Evolutionary conservation across 2,797 vertebrate species (phyloP), one percentile per base, ranked within the genome.

Genomic region (Manis crassicaudata): DNA sequence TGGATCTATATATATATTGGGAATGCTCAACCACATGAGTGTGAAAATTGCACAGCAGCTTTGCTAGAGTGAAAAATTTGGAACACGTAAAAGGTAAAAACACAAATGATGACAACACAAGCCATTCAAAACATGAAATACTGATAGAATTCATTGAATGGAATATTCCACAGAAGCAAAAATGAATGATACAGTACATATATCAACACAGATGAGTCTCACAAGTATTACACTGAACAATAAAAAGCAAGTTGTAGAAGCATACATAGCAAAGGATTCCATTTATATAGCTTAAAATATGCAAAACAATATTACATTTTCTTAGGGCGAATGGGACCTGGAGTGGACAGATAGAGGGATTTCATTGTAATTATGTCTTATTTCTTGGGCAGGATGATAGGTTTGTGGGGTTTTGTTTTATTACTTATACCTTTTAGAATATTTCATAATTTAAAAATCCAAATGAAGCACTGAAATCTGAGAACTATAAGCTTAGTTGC

Each of bases 221-320:
- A 80, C 46, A 40, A 52, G 35, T 20, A 81, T 92, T 82, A 13
- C 5, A 62, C 0, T 65, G 27, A 87, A 87, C 93, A 35, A 89
- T 43, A 92, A 88, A 87, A 95, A 56, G 46, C n/a, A 95, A 81
- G 11, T 81, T 65, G 29, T 62, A 85, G 35, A 90, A 90, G 27
- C 43, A 21, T 17, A n/a, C 4, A 14, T 65, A 72, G 18, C 14
- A 25, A 27, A 2, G 52, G 29, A 94, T 27, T 92, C 60, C n/a
- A 80, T 84, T 88, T 84, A 43, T 73, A 18, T 12, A 65, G 46
- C 40, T 80, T 90, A 63, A 80, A 82, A 79, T 2, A 58, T 52
- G 2, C 29, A 58, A 85, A 85, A 79, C 17, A 20, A 27, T 72
- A 35, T 35, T 87, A 27, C 13, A 8, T 73, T 46, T 46, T 46